phyloP scores from a whole-genome alignment of 2,113 vertebrate genomes.

The Limnothrissa miodon region DNA sequence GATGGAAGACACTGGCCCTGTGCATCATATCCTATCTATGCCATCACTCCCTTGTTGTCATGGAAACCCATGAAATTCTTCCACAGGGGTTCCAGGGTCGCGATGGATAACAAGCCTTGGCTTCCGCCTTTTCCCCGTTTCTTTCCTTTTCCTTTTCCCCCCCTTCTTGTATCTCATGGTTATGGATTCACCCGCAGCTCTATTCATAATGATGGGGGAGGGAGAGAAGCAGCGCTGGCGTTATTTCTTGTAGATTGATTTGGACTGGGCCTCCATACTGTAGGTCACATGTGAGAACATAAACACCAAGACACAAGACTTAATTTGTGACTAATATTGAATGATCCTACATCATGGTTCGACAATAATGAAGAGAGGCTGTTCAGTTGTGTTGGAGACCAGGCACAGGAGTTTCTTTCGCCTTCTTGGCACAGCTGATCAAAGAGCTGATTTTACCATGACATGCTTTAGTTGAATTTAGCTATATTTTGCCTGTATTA shows the following conservation, averaged over 20 bases:
- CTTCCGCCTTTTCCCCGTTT: neutral
- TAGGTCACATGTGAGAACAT: neutral
- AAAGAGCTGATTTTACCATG: neutral
- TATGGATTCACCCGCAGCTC: neutral
- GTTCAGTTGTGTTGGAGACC: neutral
- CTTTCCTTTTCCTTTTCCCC: no score
- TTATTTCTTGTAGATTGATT: neutral
- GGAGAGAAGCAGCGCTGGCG: neutral
- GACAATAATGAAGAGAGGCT: neutral
- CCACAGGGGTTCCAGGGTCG: slow-evolving; percentile 37
- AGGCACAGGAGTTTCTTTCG: neutral
- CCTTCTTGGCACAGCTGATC: neutral
- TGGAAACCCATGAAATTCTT: slow-evolving; percentile 31
- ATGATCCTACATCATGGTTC: no score
- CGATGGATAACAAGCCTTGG: slow-evolving; percentile 2
- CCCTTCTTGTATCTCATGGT: neutral
- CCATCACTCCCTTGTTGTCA: slow-evolving; percentile 41
- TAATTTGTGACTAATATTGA: neutral
- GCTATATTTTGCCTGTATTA: neutral
- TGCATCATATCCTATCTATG: slow-evolving; percentile 23
- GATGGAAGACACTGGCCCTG: slow-evolving; percentile 19
- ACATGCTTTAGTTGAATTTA: neutral
- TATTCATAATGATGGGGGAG: neutral
- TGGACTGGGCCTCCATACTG: neutral
- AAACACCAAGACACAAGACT: no score